Conservation (phyloP, 2,888 invertebrate species). For the Psylliodes chrysocephalus region DNA sequence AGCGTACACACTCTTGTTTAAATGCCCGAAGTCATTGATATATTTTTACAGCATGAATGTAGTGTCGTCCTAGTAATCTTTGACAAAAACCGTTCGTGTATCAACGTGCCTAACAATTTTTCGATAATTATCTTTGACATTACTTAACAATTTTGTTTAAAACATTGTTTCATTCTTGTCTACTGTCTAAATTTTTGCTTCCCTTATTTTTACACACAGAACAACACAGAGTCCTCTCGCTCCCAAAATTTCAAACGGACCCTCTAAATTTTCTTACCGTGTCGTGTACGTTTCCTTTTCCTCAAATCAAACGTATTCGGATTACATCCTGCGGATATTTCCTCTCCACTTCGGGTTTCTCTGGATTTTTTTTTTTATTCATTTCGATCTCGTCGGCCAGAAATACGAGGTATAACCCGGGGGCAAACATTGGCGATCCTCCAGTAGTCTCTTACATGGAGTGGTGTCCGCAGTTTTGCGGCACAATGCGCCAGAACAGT, state of each 20-base stretch:
- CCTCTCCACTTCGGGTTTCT: constrained; percentile 44
- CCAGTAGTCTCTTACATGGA: constrained; percentile 56
- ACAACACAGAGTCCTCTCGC: background rate
- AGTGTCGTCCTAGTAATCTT: no score
- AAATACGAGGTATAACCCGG: constrained; percentile 46
- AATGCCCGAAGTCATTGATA: no score
- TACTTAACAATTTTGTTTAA: no score
- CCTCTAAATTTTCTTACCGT: background rate
- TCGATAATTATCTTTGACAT: no score
- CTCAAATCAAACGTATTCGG: background rate
- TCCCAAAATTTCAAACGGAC: background rate
- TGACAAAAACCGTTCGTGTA: no score
- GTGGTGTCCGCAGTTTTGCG: constrained; percentile 55
- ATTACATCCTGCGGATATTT: constrained; percentile 27
- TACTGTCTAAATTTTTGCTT: no score
- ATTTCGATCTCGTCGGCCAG: constrained; percentile 27
- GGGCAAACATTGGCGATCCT: constrained; percentile 55
- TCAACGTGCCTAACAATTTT: no score
- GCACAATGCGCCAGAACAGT: constrained; percentile 52
- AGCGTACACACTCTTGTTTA: no score
- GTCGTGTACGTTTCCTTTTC: background rate
- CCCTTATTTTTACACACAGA: no score
- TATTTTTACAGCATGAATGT: no score
- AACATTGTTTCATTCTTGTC: no score
- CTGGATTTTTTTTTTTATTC: constrained; percentile 37